Evolutionary conservation across 2,113 vertebrate species (phyloP).

Genomic region (Mobula hypostoma): DNA sequence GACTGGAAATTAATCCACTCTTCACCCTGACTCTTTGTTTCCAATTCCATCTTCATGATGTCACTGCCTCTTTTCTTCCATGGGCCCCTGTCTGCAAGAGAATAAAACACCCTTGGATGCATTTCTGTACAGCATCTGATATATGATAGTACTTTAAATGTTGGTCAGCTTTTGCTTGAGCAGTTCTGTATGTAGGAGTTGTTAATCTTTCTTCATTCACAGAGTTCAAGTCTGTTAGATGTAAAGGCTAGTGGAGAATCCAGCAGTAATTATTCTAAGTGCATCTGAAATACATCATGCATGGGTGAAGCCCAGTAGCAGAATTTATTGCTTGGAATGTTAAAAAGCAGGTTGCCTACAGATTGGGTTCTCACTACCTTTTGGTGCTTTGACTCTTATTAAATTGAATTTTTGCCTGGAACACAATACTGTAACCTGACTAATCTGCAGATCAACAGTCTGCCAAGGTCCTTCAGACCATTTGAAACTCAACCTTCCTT

Average conservation of each 20-base stretch:
- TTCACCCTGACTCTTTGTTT: no score
- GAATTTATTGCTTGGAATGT: not conserved
- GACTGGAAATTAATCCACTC: no score
- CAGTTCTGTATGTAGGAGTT: not conserved
- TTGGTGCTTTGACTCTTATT: not conserved
- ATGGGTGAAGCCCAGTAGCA: not conserved
- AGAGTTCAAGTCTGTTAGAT: not conserved
- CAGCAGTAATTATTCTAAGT: not conserved
- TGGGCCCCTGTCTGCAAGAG: not conserved
- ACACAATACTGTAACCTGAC: not conserved
- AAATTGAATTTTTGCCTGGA: not conserved
- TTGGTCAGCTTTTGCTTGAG: not conserved
- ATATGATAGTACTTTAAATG: not conserved
- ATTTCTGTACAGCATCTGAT: not conserved
- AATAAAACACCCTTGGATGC: not conserved
- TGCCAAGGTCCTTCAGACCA: not conserved
- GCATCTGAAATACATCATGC: not conserved
- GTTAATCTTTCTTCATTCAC: not conserved
- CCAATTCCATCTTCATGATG: no score
- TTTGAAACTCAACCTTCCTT: not conserved
- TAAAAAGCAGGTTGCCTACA: not conserved
- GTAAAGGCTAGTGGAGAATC: not conserved
- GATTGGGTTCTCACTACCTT: not conserved
- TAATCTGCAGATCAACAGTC: not conserved
- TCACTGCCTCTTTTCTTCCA: no score